Conservation (phyloP, 2,113 vertebrate species). For the Marmota monax region DNA sequence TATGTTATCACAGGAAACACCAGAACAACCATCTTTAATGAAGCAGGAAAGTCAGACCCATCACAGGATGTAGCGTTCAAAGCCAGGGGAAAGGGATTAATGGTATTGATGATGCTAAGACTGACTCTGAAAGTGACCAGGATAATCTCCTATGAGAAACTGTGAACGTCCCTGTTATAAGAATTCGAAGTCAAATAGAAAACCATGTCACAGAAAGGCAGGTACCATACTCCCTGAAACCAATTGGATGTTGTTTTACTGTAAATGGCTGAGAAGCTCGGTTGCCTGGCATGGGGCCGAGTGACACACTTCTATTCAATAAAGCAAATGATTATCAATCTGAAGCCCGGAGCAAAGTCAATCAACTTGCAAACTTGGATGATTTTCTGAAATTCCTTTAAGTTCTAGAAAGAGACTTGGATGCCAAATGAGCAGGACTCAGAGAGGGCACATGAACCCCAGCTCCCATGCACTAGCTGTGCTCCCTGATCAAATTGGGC, state of each 20-base stretch:
- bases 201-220: background rate
- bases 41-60: background rate
- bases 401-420: constrained; percentile 50
- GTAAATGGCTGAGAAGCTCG: background rate
- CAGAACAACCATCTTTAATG: background rate
- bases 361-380: constrained; percentile 45
- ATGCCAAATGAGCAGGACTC: background rate
- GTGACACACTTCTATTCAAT: background rate
- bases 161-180: background rate
- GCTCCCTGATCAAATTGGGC: background rate
- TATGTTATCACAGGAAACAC: background rate
- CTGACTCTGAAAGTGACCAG: background rate
- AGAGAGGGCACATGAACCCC: accelerated
- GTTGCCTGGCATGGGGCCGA: constrained; percentile 5
- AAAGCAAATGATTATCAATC: constrained; percentile 53
- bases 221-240: background rate
- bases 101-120: no score
- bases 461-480: accelerated
- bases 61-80: background rate
- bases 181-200: constrained; percentile 8
- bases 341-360: constrained; percentile 47
- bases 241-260: background rate
- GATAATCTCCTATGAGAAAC: background rate
- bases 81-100: background rate
- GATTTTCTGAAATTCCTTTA: constrained; percentile 51